Evolutionary conservation across 2,797 vertebrate genomes (phyloP), one percentile per base, ranked within the genome.

Genomic region (Sebastiscus albofasciatus): DNA sequence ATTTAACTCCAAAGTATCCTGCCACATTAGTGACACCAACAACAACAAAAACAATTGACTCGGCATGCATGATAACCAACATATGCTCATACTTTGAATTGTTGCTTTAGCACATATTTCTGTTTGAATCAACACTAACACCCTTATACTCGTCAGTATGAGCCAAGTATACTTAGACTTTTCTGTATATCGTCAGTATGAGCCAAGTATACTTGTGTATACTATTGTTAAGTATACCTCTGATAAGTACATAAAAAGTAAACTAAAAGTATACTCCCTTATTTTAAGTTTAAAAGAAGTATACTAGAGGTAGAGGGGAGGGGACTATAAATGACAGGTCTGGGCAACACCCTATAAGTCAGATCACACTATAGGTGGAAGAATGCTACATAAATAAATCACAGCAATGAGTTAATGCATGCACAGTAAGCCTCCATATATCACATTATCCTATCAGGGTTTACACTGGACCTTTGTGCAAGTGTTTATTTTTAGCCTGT

Each of bases 281-380:
- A 46, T 46, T 46, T 7, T 16, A 46, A 46, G 39, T 42, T 42
- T 42, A 42, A 42, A 42, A 14, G 39, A 42, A 42, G 39, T 42
- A 42, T 39, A 39, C 12, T 39, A 39, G 12, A 39, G 12, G n/a
- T 29, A 11, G 3, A 60, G n/a, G 20, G 58, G 22, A 14, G 29
- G n/a, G 60, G 69, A 27, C 39, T 67, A 33, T 62, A 46, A 75
- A 77, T 67, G 20, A n/a, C 33, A 83, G 18, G 49, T 77, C 29
- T 78, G 7, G 85, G 22, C 66, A 80, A 87, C 89, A 82, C 81
- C 81, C 60, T 34, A 5, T 39, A 60, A 80, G 83, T 75, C 36
- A 84, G 42, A 79, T 52, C 54, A 67, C 5, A 9, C 12, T 14
- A 8, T 12, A 8, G 2, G 0, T 10, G 8, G 6, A 4, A 36